Base-by-base conservation (phyloP, 1,140 invertebrate genomes). In the Brachionus plicatilis region DNA sequence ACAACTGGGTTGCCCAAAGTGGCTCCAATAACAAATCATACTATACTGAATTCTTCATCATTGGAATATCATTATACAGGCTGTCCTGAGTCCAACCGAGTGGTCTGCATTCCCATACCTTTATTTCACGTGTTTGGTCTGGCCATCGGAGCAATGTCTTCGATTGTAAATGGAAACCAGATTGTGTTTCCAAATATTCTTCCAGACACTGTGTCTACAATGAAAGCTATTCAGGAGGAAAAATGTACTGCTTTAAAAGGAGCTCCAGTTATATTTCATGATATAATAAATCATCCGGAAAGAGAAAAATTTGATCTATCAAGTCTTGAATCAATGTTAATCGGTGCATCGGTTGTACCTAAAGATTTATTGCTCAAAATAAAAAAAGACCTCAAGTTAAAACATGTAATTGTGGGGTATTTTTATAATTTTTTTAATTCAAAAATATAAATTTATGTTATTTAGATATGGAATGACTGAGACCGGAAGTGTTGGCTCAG, bases 261-360 rank as follows among this genome's bases (percentile, higher is more conserved):
- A 14, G 98, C 96, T 0, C 97, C 97, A 3, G 98, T 96, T 0
- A 99, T 99, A 96, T 96, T 94, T 88, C 93, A 97, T 82, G 95
- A 98, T 88, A 91, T 95, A 80, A 86, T 95, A 47, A 90, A 91
- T 80, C 88, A 88, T 56, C 88, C 88, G 1, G 85, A 88, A 1
- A 88, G 90, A 83, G 75, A 86, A 20, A 85, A 86, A n/a, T 89
- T 87, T 85, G 87, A 92, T 84, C 50, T 91, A 17, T 86, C 86
- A 11, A 88, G 88, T 2, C 84, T 92, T 45, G 86, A 91, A 33
- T 45, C 17, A 11, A 66, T 29, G 29, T 5, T 41, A 53, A 68
- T 70, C 7, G 65, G 65, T 1, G 78, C 65, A 1, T 43, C 78
- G 3, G 43, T 65, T 29, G 60, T 60, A 12, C 45, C 70, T 45